phyloP scores from a whole-genome alignment of 2,797 vertebrate species.

The Nothura maculosa region DNA sequence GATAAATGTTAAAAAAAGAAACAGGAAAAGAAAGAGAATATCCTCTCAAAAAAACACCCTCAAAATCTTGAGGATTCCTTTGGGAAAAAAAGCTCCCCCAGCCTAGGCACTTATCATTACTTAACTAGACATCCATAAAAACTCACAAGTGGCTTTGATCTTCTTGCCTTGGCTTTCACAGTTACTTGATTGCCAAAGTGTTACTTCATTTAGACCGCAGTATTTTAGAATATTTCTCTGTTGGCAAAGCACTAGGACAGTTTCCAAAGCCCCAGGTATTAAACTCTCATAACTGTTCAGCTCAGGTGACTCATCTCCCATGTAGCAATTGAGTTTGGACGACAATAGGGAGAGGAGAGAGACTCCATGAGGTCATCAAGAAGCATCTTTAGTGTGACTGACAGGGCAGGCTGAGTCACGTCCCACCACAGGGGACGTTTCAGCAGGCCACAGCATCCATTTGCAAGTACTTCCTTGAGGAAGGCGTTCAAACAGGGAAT shows the following conservation, averaged over 20 bases:
- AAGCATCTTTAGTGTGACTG: neutral
- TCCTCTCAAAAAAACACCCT: neutral
- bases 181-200: neutral
- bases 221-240: neutral
- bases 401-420: neutral
- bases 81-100: neutral
- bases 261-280: neutral
- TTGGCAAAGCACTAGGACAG: neutral
- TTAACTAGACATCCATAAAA: neutral
- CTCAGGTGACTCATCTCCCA: neutral
- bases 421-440: neutral
- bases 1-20: neutral
- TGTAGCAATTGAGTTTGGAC: accelerated
- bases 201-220: neutral
- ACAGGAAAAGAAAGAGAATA: neutral
- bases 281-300: neutral
- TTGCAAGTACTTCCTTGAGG: neutral
- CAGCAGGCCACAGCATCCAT: neutral
- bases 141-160: neutral
- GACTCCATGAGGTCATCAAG: neutral
- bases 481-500: neutral
- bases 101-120: neutral
- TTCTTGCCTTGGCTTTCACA: neutral
- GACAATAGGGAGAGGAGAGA: neutral
- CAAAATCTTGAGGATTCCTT: neutral